These are phyloP conservation scores for Pandemis heparana DNA, from an alignment of 2,888 invertebrate genomes.

Conservation along the genomic window DNA sequence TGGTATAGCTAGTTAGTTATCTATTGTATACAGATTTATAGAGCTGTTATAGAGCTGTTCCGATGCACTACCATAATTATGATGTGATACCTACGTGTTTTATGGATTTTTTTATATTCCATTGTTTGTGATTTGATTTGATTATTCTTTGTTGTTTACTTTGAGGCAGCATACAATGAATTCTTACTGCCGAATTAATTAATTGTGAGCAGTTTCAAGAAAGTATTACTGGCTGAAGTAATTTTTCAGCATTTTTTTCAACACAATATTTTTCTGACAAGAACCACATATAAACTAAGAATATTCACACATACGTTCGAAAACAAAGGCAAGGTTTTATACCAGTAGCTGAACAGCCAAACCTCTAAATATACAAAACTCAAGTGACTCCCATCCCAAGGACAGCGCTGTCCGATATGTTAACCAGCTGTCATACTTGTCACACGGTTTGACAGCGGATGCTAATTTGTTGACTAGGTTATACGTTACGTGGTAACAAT, in stretches of 20 bases:
- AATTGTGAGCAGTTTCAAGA: too few relatives aligned
- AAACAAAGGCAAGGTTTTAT: not conserved
- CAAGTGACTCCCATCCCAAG: not conserved
- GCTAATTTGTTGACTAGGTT: slow-evolving; percentile 38
- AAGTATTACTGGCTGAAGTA: too few relatives aligned
- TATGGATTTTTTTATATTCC: slow-evolving; percentile 5
- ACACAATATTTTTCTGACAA: too few relatives aligned
- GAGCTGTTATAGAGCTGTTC: not conserved
- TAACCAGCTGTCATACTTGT: slow-evolving; percentile 28
- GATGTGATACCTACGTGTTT: not conserved
- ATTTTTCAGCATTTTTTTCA: too few relatives aligned
- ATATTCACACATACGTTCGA: too few relatives aligned
- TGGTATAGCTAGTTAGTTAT: not conserved
- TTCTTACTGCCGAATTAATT: too few relatives aligned
- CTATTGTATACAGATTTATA: not conserved
- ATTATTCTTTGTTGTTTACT: not conserved
- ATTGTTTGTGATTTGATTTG: not conserved
- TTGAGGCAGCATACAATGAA: not conserved
- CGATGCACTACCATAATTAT: not conserved
- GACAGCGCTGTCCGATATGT: slow-evolving; percentile 19
- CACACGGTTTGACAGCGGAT: slow-evolving; percentile 26
- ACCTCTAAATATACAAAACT: not conserved
- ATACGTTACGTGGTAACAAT: slow-evolving; percentile 32
- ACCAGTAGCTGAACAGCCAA: not conserved
- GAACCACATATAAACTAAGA: too few relatives aligned